A percentile compares a stretch with the other conserved stretches of the same genome.
Evolutionary conservation across 2,797 vertebrate species (phyloP).

Genomic region (Phaenicophaeus curvirostris): DNA sequence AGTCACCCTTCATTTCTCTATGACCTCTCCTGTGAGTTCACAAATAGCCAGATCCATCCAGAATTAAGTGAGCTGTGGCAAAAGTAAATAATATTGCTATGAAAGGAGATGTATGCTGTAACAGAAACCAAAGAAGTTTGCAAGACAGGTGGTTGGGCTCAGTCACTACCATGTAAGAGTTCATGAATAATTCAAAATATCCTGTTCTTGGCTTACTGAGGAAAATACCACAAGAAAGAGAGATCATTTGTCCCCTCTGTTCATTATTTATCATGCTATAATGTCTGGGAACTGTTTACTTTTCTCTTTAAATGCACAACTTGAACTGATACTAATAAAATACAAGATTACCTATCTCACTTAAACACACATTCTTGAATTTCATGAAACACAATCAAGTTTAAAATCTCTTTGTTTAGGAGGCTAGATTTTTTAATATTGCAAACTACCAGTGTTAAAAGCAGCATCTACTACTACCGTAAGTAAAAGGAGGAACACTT

Average conservation of each 20-base stretch:
- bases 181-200: slow-evolving; percentile 21
- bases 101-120: not conserved
- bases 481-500: not conserved
- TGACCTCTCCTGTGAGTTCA: not conserved
- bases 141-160: not conserved
- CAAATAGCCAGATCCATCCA: not conserved
- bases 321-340: not conserved
- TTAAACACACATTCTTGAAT: not conserved
- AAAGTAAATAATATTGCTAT: not conserved
- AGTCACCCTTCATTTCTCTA: not conserved
- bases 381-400: not conserved
- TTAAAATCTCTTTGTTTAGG: not conserved
- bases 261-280: not conserved
- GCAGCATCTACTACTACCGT: not conserved
- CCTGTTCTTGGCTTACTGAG: not conserved
- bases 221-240: not conserved
- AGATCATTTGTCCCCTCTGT: not conserved
- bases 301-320: not conserved
- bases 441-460: not conserved
- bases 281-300: not conserved
- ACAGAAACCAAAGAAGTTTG: not conserved
- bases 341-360: not conserved
- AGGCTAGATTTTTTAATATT: not conserved
- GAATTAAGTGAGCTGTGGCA: not conserved
- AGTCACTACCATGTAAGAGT: not conserved